Percentiles rank a stretch among this genome's conserved stretches.
Conservation (phyloP, 1,140 invertebrate species). For the Eubasilissa regina region DNA sequence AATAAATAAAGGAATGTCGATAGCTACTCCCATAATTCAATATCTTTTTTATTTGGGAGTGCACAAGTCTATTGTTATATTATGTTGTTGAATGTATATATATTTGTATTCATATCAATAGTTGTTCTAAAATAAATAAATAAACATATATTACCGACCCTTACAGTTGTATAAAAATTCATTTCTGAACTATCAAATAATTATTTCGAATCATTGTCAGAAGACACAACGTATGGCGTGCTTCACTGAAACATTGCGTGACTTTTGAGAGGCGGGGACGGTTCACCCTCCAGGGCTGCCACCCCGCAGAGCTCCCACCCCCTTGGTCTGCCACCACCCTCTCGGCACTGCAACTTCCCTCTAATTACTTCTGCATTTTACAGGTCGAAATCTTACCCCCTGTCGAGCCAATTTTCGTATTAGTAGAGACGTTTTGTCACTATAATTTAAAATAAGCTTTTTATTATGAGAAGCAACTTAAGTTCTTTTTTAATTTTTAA, state of each 20-base stretch:
- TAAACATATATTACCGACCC: too few species aligned
- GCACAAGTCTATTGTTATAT: too few species aligned
- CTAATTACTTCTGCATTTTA: constrained; percentile 31
- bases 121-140: too few species aligned
- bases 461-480: not conserved
- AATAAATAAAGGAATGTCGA: too few species aligned
- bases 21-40: too few species aligned
- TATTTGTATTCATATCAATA: too few species aligned
- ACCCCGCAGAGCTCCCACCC: too few species aligned
- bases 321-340: not conserved
- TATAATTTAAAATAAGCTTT: constrained; percentile 7
- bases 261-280: not conserved
- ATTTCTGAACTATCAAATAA: constrained; percentile 5
- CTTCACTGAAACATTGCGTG: constrained; percentile 6
- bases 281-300: not conserved
- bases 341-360: not conserved
- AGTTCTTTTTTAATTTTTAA: too few species aligned
- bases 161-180: too few species aligned
- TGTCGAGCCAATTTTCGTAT: constrained; percentile 15
- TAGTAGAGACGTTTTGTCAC: constrained; percentile 12
- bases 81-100: too few species aligned
- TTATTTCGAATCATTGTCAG: not conserved
- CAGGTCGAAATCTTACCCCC: constrained; percentile 1
- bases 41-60: too few species aligned
- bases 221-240: not conserved